Evolutionary conservation across 2,888 invertebrate genomes (phyloP), one percentile per base, ranked within the genome.

Genomic region (Ophion ventricosus): DNA sequence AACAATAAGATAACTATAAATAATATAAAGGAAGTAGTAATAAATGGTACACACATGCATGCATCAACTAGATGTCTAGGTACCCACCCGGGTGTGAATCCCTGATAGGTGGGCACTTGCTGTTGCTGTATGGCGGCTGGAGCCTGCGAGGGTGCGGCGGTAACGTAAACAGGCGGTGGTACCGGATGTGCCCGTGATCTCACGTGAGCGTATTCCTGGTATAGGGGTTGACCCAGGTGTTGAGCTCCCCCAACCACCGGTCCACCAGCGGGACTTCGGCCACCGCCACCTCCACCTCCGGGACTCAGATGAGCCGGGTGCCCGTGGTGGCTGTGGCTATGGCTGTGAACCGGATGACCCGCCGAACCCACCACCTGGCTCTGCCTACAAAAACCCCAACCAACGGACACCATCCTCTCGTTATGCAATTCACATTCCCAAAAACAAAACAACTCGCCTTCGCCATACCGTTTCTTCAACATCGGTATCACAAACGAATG

Each of bases 151-250:
- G 93, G 95, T 61, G 94, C 94, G 67, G 95, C 95, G 70, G 96
- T 96, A 63, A 96, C 96, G 92, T 96, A 96, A 66, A 96, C 96
- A 64, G 96, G 95, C 95, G 95, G 87, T 95, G 95, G 93, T 95
- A 97, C 92, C 80, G 93, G 92, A 87, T 93, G 93, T 80, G 91
- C 91, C 80, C 93, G 90, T 63, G 93, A 91, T 85, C 93, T 91
- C 17, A 93, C 92, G 83, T 93, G 93, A 69, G 92, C 91, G 87
- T 93, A 93, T 90, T 96, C 95, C 88, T 95, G 95, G 91, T 95
- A 96, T 54, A 95, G 94, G 40, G 95, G 95, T 90, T 95, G 95
- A 5, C 95, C 95, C 84, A 93, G 94, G 94, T 92, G 95, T 93
- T 87, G 95, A 94, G 87, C 94, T 94, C 90, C 94, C 88, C 91